Conservation (phyloP, 2,113 vertebrate genomes). For the Mus spicilegus region DNA sequence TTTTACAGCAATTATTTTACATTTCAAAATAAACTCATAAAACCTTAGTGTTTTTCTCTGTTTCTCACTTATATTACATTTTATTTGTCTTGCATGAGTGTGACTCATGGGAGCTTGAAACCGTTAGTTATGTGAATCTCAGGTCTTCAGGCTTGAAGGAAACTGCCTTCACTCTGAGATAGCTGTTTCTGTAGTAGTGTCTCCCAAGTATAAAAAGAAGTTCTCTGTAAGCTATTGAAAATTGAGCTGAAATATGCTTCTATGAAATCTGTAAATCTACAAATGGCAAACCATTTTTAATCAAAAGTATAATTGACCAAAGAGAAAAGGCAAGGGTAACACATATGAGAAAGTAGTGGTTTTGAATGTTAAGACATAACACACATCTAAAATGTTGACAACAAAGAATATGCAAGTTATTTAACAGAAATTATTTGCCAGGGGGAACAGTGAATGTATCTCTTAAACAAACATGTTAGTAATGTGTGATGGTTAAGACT, state of each 20-base stretch:
- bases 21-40: slow-evolving; percentile 9
- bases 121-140: no score
- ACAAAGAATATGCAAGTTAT: neutral
- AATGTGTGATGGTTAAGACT: neutral
- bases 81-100: neutral
- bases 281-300: neutral
- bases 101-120: neutral
- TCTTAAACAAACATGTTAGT: neutral
- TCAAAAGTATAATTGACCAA: slow-evolving; percentile 11
- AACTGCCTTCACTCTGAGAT: neutral
- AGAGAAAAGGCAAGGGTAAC: neutral
- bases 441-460: neutral
- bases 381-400: neutral
- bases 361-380: neutral
- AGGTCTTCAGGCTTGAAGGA: no score
- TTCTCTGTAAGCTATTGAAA: neutral
- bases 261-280: slow-evolving; percentile 6
- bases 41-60: neutral
- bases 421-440: neutral
- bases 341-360: neutral
- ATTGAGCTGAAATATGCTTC: neutral
- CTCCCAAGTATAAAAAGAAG: slow-evolving; percentile 16
- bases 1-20: neutral
- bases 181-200: neutral
- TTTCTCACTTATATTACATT: no score